These are phyloP conservation scores for Allochrocebus solatus DNA, from an alignment of 2,797 vertebrate genomes.

Conservation along the genomic window DNA sequence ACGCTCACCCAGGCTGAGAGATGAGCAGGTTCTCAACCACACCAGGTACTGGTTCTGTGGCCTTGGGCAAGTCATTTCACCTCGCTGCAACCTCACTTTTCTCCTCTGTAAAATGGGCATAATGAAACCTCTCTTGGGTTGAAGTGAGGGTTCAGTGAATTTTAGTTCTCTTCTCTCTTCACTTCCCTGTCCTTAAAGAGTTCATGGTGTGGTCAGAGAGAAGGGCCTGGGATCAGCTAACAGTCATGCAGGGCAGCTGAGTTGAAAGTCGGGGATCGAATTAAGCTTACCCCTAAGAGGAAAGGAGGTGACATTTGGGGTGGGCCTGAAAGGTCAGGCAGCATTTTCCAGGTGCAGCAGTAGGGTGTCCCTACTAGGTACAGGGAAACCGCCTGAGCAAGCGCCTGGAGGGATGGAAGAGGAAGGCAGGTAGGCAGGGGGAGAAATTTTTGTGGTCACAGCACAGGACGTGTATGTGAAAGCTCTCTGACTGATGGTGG, in stretches of 20 bases:
- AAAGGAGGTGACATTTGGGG: neutral
- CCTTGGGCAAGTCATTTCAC: neutral
- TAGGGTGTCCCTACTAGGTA: neutral
- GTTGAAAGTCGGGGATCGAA: neutral
- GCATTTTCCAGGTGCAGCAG: neutral
- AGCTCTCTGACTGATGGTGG: accelerated
- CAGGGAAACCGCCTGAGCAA: neutral
- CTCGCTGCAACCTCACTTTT: neutral
- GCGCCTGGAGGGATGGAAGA: neutral
- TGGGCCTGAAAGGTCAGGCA: neutral
- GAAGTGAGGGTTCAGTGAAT: neutral
- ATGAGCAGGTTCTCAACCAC: neutral
- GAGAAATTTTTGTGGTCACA: neutral
- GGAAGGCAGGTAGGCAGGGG: neutral
- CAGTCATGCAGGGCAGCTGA: neutral
- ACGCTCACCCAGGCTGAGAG: neutral
- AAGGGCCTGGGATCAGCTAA: neutral
- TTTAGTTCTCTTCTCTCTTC: neutral
- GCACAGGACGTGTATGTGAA: neutral
- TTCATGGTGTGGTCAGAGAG: neutral
- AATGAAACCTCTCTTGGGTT: neutral
- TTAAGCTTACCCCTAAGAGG: neutral
- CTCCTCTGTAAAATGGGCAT: neutral
- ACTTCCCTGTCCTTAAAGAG: neutral
- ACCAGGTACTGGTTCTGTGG: neutral